Evolutionary conservation across 2,797 vertebrate species (phyloP).

Genomic region (Chloroceryle amazona): DNA sequence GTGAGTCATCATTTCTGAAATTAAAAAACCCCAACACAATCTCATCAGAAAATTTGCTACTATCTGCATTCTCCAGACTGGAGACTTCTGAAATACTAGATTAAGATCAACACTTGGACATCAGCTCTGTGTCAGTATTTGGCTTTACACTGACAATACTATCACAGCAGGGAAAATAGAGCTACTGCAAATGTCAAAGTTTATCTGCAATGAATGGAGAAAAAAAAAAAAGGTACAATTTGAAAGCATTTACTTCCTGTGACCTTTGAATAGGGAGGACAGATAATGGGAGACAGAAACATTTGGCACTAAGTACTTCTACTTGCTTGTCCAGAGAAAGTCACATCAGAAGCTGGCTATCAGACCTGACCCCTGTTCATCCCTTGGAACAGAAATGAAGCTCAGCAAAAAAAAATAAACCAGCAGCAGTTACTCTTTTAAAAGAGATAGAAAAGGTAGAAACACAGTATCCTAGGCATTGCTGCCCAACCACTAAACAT

Average conservation of each 20-base stretch:
- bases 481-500: not conserved
- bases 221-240: not conserved
- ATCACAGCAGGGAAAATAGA: not conserved
- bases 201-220: not conserved
- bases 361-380: not conserved
- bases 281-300: not conserved
- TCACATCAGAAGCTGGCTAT: not conserved
- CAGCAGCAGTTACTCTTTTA: not conserved
- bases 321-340: not conserved
- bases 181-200: not conserved
- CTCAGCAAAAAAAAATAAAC: not conserved
- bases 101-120: not conserved
- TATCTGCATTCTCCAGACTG: not conserved
- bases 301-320: not conserved
- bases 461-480: not conserved
- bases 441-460: not conserved
- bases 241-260: not conserved
- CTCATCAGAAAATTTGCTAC: not conserved
- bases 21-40: not conserved
- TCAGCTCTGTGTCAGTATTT: not conserved
- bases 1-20: not conserved
- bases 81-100: not conserved
- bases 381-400: not conserved
- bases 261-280: not conserved
- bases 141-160: not conserved